Evolutionary conservation across 2,113 vertebrate genomes (phyloP), one percentile per base, ranked within the genome.

Genomic region (Hassar affinis): DNA sequence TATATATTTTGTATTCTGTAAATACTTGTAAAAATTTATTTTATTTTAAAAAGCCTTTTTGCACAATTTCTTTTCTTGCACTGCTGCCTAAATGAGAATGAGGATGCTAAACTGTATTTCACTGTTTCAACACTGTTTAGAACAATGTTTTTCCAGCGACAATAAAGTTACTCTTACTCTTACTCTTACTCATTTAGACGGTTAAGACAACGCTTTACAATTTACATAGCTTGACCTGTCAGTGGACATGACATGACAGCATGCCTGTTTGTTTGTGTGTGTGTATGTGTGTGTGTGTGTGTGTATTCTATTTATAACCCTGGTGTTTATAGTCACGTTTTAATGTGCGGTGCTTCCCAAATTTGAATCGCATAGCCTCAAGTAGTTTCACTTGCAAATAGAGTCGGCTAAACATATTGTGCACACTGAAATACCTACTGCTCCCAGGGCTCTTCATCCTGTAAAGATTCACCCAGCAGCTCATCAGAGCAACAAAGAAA

Each of bases 341-440:
- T 51, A 79, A 49, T 79, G 35, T 71, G 54, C 38, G 5, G 1
- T 25, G 62, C 61, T 54, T 45, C 51, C 25, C 64, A 61, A 68
- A 79, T 84, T 84, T 84, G 83, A 84, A 84, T 72, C 25, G 25
- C 20, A 33, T 47, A 71, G 62, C 62, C 35, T 68, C 14, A 3
- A 71, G 38, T 71, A 51, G 38, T 84, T 84, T 84, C 61, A 84
- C 76, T 84, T 79, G 64, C 83, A 84, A 84, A 79, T 72, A 33
- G 4, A 38, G 52, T 42, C 25, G n/a, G 66, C 25, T 27, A 18
- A 22, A 79, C 59, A 51, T 59, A 51, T 49, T 52, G 75, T 78
- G 74, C 30, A 18, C 30, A 62, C 38, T 25, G 56, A 38, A 47
- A 61, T 57, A 52, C 51, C 51, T 18, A 61, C 27, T 76, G 56